Conservation (phyloP, 2,797 vertebrate species). For the Rhinatrema bivittatum region DNA sequence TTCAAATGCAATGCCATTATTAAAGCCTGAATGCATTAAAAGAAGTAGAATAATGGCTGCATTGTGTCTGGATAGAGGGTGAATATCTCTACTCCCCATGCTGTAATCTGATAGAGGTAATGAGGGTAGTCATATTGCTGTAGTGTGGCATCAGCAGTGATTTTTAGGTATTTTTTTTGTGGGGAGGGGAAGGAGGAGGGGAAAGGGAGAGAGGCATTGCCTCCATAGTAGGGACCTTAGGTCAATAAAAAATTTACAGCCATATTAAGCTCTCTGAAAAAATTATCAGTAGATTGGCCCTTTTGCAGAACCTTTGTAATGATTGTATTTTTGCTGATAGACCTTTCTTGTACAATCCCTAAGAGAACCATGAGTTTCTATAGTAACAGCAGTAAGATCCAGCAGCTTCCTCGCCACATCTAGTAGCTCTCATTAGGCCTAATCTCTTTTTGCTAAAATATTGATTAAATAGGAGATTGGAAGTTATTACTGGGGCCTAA, state of each 20-base stretch:
- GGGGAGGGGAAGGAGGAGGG: too few relatives aligned
- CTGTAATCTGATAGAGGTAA: too few relatives aligned
- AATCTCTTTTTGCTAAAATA: constrained; percentile 82
- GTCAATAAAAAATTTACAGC: too few relatives aligned
- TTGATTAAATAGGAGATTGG: constrained; percentile 81
- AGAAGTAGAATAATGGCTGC: accelerated
- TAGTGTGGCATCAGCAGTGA: too few relatives aligned
- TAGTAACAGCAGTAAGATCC: constrained; percentile 66
- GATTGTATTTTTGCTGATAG: constrained; percentile 23
- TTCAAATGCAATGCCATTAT: constrained; percentile 12
- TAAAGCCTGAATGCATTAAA: not conserved
- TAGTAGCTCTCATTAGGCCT: constrained; percentile 59
- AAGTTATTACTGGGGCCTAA: constrained; percentile 87
- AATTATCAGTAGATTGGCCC: too few relatives aligned
- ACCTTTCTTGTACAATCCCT: constrained; percentile 42
- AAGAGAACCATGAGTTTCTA: constrained; percentile 67
- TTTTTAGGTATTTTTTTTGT: too few relatives aligned
- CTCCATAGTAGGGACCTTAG: too few relatives aligned
- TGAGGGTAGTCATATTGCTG: too few relatives aligned
- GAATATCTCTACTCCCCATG: not conserved
- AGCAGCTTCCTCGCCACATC: constrained; percentile 53
- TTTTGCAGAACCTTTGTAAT: constrained; percentile 33
- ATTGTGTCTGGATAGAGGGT: not conserved
- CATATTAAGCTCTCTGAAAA: too few relatives aligned
- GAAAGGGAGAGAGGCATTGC: too few relatives aligned